phyloP scores from a whole-genome alignment of 2,797 vertebrate genomes.

The Scleropages formosus region DNA sequence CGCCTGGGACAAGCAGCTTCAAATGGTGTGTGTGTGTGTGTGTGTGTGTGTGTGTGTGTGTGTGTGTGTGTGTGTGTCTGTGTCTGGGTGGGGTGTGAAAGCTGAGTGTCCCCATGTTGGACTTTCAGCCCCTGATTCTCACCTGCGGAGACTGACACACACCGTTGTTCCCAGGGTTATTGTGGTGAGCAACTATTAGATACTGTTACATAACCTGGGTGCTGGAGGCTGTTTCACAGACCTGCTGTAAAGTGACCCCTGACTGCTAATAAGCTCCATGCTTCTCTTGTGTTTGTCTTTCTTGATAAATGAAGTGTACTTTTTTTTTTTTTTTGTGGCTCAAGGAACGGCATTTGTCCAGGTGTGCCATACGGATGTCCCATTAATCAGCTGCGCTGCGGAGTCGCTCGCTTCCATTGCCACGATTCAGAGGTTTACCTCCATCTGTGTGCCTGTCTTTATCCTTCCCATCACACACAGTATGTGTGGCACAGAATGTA shows the following conservation, averaged over 20 bases:
- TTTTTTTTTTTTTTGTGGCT: not conserved
- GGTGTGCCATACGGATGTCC: not conserved
- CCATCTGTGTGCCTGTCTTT: too few species aligned
- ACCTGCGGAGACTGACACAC: not conserved
- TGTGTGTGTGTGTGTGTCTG: not conserved
- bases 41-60: slow-evolving; percentile 13
- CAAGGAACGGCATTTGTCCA: not conserved
- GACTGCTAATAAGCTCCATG: not conserved
- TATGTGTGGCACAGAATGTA: too few species aligned
- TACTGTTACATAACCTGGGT: not conserved
- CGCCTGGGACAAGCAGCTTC: too few species aligned
- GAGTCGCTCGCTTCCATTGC: not conserved
- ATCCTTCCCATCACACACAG: too few species aligned
- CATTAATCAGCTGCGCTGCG: not conserved
- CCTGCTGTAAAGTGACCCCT: not conserved
- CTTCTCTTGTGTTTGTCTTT: not conserved
- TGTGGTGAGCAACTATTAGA: not conserved
- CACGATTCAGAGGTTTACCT: too few species aligned
- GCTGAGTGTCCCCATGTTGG: not conserved
- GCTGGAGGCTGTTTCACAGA: not conserved
- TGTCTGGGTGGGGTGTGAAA: not conserved
- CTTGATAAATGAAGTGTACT: not conserved
- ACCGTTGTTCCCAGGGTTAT: not conserved
- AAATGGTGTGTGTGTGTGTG: too few species aligned
- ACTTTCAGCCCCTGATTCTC: too few species aligned